A percentile compares a stretch with the other conserved stretches of the same genome.
Evolutionary conservation across 1,140 invertebrate genomes (phyloP).

Genomic region (Caenorhabditis tropicalis): DNA sequence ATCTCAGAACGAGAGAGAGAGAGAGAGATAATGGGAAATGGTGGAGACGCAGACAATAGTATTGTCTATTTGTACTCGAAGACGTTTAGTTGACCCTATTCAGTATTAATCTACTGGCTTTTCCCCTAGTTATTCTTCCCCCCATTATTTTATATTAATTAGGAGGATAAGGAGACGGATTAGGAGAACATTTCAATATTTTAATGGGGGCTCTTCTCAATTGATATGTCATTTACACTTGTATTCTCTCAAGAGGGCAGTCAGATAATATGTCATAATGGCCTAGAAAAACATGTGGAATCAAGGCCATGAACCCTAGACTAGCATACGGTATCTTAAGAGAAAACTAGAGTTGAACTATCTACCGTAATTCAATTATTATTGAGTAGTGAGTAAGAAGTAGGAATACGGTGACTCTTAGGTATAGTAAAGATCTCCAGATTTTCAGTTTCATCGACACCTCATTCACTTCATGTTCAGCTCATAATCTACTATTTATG

Average conservation of each 20-base stretch:
- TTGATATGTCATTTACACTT: neutral
- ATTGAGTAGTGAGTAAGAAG: no score
- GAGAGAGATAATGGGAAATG: neutral
- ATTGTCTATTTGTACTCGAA: neutral
- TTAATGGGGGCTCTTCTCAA: neutral
- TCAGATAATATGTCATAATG: neutral
- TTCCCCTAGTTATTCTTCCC: slow-evolving; percentile 2
- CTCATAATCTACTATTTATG: slow-evolving; percentile 7
- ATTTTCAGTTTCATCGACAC: no score
- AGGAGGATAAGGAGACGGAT: neutral
- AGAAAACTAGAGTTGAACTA: no score
- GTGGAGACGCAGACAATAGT: neutral
- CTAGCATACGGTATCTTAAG: no score
- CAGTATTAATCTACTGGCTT: neutral
- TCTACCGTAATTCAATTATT: no score
- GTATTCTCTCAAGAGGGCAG: neutral
- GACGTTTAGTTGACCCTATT: neutral
- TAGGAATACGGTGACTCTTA: no score
- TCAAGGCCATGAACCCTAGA: no score
- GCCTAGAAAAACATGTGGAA: neutral
- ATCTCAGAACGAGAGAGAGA: no score
- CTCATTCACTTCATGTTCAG: no score
- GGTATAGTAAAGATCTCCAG: no score
- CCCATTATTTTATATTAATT: neutral
- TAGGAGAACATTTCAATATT: neutral